Conservation (phyloP, 2,888 invertebrate species). For the Hypsopygia costalis region DNA sequence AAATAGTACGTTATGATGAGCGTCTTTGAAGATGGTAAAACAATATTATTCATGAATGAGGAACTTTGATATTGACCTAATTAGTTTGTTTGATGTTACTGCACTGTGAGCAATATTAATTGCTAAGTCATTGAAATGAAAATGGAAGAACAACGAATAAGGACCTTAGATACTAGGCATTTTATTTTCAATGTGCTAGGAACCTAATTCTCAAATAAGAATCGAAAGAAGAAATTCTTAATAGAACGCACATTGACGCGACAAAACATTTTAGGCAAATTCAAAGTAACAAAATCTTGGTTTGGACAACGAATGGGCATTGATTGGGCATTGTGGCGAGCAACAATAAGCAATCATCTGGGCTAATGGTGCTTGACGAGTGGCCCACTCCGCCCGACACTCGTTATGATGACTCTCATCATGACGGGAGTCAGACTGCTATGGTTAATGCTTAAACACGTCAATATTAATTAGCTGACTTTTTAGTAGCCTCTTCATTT, state of each 20-base stretch:
- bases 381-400: constrained; percentile 31
- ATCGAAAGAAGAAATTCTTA: too few species aligned
- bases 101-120: too few species aligned
- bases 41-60: neutral
- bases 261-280: constrained; percentile 24
- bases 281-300: constrained; percentile 37
- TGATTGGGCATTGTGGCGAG: constrained; percentile 65
- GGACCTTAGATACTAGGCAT: too few species aligned
- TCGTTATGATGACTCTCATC: constrained; percentile 33
- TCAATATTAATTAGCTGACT: neutral
- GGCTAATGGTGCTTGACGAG: constrained; percentile 45
- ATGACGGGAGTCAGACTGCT: constrained; percentile 18
- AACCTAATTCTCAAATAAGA: too few species aligned
- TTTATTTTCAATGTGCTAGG: too few species aligned
- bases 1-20: neutral
- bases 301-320: constrained; percentile 37
- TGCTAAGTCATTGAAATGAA: too few species aligned
- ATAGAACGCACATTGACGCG: too few species aligned
- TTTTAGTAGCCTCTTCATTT: too few species aligned
- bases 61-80: too few species aligned
- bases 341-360: constrained; percentile 68
- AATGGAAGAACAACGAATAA: too few species aligned
- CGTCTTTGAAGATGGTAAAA: neutral
- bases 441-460: neutral
- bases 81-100: too few species aligned